phyloP scores from a whole-genome alignment of 2,888 invertebrate genomes.

The Trachelus iudaicus region DNA sequence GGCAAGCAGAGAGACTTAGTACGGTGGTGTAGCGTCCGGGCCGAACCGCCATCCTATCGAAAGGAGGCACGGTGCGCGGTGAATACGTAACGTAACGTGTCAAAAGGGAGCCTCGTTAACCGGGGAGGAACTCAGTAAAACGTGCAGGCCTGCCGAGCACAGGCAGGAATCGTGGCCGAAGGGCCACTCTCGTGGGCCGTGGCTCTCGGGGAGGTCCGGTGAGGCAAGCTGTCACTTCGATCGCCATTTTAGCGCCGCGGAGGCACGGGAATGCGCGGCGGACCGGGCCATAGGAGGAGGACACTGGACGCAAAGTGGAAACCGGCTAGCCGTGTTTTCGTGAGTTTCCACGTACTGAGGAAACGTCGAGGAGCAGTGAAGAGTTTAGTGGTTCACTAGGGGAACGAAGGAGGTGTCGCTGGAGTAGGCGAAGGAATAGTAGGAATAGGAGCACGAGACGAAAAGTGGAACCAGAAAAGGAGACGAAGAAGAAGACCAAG shows the following conservation, averaged over 20 bases:
- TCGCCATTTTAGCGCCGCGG: conserved; percentile 64
- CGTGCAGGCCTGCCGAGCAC: not conserved
- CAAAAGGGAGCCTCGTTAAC: conserved; percentile 2
- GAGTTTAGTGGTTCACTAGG: not conserved
- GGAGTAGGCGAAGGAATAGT: too few relatives aligned
- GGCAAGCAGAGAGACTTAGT: conserved; percentile 51
- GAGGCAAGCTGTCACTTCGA: conserved; percentile 61
- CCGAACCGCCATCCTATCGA: conserved; percentile 3
- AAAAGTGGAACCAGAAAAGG: conserved; percentile 8
- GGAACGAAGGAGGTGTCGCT: conserved; percentile 24
- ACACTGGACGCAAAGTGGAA: conserved; percentile 28
- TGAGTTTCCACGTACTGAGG: not conserved
- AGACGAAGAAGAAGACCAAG: conserved; percentile 5
- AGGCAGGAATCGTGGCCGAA: not conserved
- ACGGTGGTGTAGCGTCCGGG: conserved; percentile 35
- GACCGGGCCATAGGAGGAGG: conserved; percentile 41
- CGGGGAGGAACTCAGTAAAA: conserved; percentile 16
- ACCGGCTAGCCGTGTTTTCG: conserved; percentile 16
- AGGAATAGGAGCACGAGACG: too few relatives aligned
- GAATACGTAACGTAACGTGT: not conserved
- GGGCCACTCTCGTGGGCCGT: conserved; percentile 4
- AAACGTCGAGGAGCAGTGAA: not conserved
- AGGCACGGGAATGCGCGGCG: conserved; percentile 55
- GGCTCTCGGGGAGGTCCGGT: conserved; percentile 19
- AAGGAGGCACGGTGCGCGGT: not conserved